Base-by-base conservation (phyloP, 2,888 invertebrate genomes). In the Trissolcus japonicus region DNA sequence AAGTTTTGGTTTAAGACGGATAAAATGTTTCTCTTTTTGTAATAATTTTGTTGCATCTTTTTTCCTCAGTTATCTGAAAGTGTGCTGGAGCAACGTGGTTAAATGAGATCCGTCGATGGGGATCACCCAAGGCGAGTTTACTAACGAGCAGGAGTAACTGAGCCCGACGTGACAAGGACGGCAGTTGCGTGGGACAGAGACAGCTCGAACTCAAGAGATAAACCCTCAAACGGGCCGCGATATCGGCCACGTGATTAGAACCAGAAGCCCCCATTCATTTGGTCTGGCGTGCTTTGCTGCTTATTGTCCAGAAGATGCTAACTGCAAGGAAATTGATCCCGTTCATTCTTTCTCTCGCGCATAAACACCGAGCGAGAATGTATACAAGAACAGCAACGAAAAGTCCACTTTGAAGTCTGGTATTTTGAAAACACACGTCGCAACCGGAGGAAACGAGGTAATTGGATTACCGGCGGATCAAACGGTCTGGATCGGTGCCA, bases 221-320 rank as follows among this genome's bases (percentile, higher is more conserved):
- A 85, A 80, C 80, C 80, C 82, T 84, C 84, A 85, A 86, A 86
- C 83, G 81, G 77, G 81, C 87, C 87, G 87, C 83, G 14, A 56
- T 69, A 76, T 79, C 78, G 68, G 61, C 55, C 14, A 61, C 55
- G 56, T 76, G 78, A 79, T 79, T 79, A 59, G 77, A 77, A 77
- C 68, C 77, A 77, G 78, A 74, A 78, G 53, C 65, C 65, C 77
- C 59, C 61, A 1, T 77, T 68, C 63, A 63, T 68, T 73, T 56
- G 50, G 40, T 2, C 19, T 65, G 41, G 67, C n/a, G n/a, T 21
- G 65, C 69, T 74, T 63, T 68, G 63, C 78, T 78, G 73, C 73
- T 73, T 78, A 73, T 78, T 78, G 60, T 78, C 74, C 51, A 51
- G 19, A 9, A 19, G 16, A 53, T 40, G 54, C 54, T 6, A 59